A percentile compares a stretch with the other conserved stretches of the same genome.
Evolutionary conservation across 1,140 invertebrate species (phyloP).

Genomic region (Samia ricini): DNA sequence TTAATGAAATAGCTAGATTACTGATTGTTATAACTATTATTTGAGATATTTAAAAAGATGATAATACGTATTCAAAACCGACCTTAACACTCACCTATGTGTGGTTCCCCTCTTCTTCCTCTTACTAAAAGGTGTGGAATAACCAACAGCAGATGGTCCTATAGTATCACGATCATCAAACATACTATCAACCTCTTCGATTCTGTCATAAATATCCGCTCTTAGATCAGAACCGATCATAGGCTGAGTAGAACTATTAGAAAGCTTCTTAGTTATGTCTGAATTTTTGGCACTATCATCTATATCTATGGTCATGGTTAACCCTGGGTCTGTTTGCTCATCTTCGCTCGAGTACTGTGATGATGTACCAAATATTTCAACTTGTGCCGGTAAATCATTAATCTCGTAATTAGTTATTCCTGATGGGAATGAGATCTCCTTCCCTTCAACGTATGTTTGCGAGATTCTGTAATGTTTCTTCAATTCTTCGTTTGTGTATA

Average conservation of each 20-base stretch:
- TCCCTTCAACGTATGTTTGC: conserved; percentile 68
- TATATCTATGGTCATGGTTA: conserved; percentile 63
- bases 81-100: conserved; percentile 36
- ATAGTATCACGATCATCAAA: conserved; percentile 35
- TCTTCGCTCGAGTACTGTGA: conserved; percentile 59
- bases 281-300: conserved; percentile 52
- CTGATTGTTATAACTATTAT: too few relatives aligned
- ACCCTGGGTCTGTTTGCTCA: conserved; percentile 43
- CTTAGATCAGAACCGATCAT: conserved; percentile 40
- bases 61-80: not conserved
- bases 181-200: conserved; percentile 37
- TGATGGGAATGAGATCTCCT: conserved; percentile 58
- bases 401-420: conserved; percentile 35
- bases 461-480: conserved; percentile 69
- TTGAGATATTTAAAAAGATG: too few relatives aligned
- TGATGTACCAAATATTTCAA: conserved; percentile 5
- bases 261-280: conserved; percentile 37
- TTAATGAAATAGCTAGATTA: too few relatives aligned
- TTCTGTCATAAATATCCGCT: conserved; percentile 53
- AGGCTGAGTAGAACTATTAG: conserved; percentile 46
- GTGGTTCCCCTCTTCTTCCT: conserved; percentile 41
- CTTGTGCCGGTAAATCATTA: conserved; percentile 9
- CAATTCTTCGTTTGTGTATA: conserved; percentile 65
- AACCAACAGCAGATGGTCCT: conserved; percentile 29
- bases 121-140: conserved; percentile 49